Conservation (phyloP, 2,113 vertebrate genomes). For the Argyrosomus japonicus region DNA sequence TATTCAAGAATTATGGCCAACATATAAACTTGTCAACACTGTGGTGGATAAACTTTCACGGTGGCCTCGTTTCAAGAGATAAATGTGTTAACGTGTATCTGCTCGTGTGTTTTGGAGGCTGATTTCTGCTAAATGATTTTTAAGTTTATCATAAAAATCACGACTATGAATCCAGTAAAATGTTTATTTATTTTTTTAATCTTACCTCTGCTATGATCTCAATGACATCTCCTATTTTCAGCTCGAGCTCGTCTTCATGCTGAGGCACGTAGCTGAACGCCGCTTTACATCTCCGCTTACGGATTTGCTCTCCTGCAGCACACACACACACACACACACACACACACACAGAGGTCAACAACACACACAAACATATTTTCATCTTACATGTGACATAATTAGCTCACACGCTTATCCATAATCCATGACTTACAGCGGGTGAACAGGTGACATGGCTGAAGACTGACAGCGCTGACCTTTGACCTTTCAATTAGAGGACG, state of each 20-base stretch:
- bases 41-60: background rate
- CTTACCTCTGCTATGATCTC: slow-evolving; percentile 94
- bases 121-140: background rate
- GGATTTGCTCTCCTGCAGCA: slow-evolving; percentile 88
- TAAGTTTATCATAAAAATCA: background rate
- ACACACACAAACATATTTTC: slow-evolving; percentile 9
- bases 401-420: slow-evolving; percentile 14
- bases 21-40: background rate
- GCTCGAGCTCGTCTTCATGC: slow-evolving; percentile 96
- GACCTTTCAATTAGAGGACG: slow-evolving; percentile 22
- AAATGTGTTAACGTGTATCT: too few species aligned
- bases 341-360: slow-evolving; percentile 25
- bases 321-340: slow-evolving; percentile 33
- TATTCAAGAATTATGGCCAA: background rate
- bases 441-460: slow-evolving; percentile 25
- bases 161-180: background rate
- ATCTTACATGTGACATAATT: slow-evolving; percentile 12
- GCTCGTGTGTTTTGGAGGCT: background rate
- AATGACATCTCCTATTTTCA: slow-evolving; percentile 97
- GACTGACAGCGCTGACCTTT: slow-evolving; percentile 23
- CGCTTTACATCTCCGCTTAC: slow-evolving; percentile 94
- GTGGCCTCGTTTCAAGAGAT: background rate
- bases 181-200: too few species aligned
- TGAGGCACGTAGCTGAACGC: slow-evolving; percentile 97
- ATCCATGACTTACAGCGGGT: slow-evolving; percentile 3